Base-by-base conservation (phyloP, 2,888 invertebrate genomes). In the Heteropelma amictum region DNA sequence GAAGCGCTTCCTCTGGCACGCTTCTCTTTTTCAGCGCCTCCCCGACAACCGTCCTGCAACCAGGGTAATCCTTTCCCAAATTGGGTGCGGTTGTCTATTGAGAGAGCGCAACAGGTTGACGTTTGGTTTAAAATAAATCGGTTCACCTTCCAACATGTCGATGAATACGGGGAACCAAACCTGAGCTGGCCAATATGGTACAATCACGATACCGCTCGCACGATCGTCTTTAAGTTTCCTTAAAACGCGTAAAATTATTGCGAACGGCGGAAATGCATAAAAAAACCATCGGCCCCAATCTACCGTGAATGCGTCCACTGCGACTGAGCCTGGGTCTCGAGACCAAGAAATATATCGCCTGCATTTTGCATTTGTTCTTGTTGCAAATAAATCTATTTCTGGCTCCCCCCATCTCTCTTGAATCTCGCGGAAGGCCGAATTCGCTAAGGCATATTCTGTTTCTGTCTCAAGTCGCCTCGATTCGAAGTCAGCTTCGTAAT, bases 261-360 rank as follows among this genome's bases (percentile, higher is more conserved):
- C 14, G 58, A 73, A 78, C 7, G 76, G 78, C 1, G 76, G 79
- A 17, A 80, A 82, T 0, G 77, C 77, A 23, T 79, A 80, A 47
- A 77, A 79, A 58, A 69, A 68, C 0, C 5, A 53, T 12, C 26
- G 5, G 8, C n/a, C 23, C 76, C 76, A 81, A 10, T 72, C 47
- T 8, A 70, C n/a, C 1, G 79, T 80, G 38, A 82, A 77, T 0
- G 76, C 80, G 47, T 78, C 72, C 0, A 80, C 19, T 0, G 76
- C 74, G 1, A 76, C 30, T 3, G 77, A 68, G 0, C 47, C 64
- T 0, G 78, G 77, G 21, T 79, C 77, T 40, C 58, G 61, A 6
- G 21, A 17, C 79, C 80, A 81, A 0, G 76, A 79, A 23, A 80
- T 33, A 35, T 74, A 81, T 1, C 49, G 58, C 6, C 42, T 8